Evolutionary conservation across 1,140 invertebrate genomes (phyloP).

Genomic region (Nixonia krombeini): DNA sequence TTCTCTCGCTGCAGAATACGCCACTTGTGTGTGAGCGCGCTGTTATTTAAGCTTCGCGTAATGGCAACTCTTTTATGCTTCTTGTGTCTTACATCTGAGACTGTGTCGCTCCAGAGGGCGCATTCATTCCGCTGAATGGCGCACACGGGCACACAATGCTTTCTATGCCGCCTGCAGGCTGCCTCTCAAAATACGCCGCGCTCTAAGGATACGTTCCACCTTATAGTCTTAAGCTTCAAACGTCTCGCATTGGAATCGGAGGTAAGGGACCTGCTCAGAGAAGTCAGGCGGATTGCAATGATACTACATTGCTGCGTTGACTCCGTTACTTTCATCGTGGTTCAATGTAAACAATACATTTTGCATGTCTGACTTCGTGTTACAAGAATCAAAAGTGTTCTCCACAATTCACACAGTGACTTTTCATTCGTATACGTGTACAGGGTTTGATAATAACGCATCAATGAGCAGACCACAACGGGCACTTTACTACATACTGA

Average conservation of each 20-base stretch:
- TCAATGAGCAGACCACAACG: no score
- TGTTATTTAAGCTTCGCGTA: slow-evolving; percentile 71
- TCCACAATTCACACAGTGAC: no score
- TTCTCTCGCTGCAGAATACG: slow-evolving; percentile 50
- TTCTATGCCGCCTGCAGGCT: slow-evolving; percentile 57
- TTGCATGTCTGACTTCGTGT: no score
- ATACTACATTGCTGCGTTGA: no score
- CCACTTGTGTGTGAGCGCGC: slow-evolving; percentile 49
- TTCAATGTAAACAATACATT: no score
- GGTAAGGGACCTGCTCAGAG: no score
- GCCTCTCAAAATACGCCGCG: slow-evolving; percentile 45
- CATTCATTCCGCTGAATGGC: slow-evolving; percentile 68
- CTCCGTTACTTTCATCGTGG: no score
- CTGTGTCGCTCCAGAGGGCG: slow-evolving; percentile 61
- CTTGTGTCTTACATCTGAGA: slow-evolving; percentile 69
- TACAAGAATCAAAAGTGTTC: no score
- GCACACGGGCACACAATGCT: slow-evolving; percentile 59
- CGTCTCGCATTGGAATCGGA: slow-evolving; percentile 26
- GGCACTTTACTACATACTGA: no score
- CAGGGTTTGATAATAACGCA: no score
- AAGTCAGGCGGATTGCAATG: no score
- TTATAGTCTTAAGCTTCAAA: slow-evolving; percentile 49
- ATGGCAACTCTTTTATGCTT: slow-evolving; percentile 70
- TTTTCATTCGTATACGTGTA: no score
- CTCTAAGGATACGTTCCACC: slow-evolving; percentile 49